phyloP scores from a whole-genome alignment of 1,140 invertebrate genomes.

The Drosophila kepulauana region DNA sequence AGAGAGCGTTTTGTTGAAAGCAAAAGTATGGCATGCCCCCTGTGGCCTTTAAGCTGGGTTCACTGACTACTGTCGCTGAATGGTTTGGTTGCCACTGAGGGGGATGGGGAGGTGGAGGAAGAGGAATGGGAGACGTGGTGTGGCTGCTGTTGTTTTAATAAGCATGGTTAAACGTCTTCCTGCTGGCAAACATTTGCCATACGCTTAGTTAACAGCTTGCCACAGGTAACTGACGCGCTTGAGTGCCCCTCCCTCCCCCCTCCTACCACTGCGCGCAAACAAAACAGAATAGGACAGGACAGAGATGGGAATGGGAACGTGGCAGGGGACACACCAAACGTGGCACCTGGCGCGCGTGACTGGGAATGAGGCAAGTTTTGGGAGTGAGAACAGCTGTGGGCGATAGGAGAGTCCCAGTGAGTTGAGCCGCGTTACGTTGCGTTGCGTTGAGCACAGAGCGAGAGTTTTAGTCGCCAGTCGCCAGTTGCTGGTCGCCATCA shows the following conservation, averaged over 20 bases:
- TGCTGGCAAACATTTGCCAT: slow-evolving; percentile 78
- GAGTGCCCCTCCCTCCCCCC: slow-evolving; percentile 51
- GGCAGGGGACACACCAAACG: too few species aligned
- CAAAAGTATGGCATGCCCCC: slow-evolving; percentile 79
- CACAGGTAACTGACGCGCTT: slow-evolving; percentile 76
- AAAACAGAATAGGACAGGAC: slow-evolving; percentile 15
- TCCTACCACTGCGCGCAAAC: slow-evolving; percentile 9
- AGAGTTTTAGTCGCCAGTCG: slow-evolving; percentile 12
- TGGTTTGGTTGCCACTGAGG: slow-evolving; percentile 11
- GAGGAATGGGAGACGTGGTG: too few species aligned
- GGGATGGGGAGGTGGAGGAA: background rate
- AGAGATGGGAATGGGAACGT: background rate
- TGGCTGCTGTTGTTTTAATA: slow-evolving; percentile 71
- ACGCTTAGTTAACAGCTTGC: slow-evolving; percentile 80
- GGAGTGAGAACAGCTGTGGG: slow-evolving; percentile 3
- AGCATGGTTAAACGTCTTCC: slow-evolving; percentile 75
- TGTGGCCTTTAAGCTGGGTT: slow-evolving; percentile 64
- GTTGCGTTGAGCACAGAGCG: background rate
- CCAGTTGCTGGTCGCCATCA: slow-evolving; percentile 52
- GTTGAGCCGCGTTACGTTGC: slow-evolving; percentile 1
- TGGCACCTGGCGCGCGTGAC: background rate
- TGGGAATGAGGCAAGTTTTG: background rate
- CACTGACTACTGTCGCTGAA: slow-evolving; percentile 50
- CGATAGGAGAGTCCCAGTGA: slow-evolving; percentile 9
- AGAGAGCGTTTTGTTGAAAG: slow-evolving; percentile 48